Base-by-base conservation (phyloP, 1,140 invertebrate genomes). In the Callitettix versicolor region DNA sequence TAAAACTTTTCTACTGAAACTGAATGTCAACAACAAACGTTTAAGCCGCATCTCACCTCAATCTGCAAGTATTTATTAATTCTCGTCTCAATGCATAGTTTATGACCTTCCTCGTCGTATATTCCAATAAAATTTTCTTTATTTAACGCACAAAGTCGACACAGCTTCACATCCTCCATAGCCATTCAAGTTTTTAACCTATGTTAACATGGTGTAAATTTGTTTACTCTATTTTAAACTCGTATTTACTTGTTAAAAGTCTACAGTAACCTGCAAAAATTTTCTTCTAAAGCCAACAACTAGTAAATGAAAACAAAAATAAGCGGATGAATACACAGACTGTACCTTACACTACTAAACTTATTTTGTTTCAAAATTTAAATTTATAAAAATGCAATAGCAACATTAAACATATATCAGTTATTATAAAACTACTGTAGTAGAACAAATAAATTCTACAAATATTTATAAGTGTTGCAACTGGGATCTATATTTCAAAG, bases 41-140 rank as follows among this genome's bases (percentile, higher is more conserved):
- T 30, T 9, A 30, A 30, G 26, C 26, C 26, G 26, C 26, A 30
- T 30, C 58, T 61, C 61, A 71, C 73, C 69, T 73, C 66, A 59
- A 76, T 73, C 56, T 70, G 70, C 42, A 76, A 64, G 61, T 69
- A 75, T 56, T 74, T 74, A 0, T 60, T 62, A 54, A 76, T 75
- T 67, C 74, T 76, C 2, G 58, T 53, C 38, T 71, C 67, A 24
- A 76, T 68, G 1, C 57, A 62, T 15, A 73, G 60, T 54, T 69
- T 72, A 52, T 69, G 65, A 15, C 72, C 72, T 49, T 75, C 73
- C 2, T 67, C 57, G 26, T 74, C 71, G 47, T 70, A 74, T 46
- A 76, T 49, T 26, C 72, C 71, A 21, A 60, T 44, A 47, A 50
- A 52, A 22, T 49, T 47, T 12, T 58, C 53, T 34, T 52, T 55